Conservation (phyloP, 2,797 vertebrate genomes). For the Neostethus bicornis region DNA sequence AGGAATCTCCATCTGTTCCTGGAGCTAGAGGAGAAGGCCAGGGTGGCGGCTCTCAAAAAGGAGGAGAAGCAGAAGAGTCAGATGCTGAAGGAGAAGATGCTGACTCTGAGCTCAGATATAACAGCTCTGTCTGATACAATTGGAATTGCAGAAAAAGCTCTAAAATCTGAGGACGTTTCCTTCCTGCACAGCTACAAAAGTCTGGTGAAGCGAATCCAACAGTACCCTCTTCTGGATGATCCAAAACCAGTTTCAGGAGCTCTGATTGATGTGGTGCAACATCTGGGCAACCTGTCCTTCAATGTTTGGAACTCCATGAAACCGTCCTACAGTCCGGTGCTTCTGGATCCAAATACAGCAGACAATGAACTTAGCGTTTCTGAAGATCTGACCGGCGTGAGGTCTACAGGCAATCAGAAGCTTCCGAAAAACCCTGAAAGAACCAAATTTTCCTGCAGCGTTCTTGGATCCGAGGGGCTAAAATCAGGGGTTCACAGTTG, state of each 20-base stretch:
- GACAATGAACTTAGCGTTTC: conserved; percentile 30
- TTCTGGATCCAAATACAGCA: conserved; percentile 55
- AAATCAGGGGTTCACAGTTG: conserved; percentile 47
- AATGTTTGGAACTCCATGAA: conserved; percentile 55
- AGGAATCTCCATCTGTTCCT: conserved; percentile 48
- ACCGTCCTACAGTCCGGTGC: conserved; percentile 38
- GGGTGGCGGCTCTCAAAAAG: conserved; percentile 35
- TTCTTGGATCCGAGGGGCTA: conserved; percentile 40
- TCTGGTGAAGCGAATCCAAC: conserved; percentile 26
- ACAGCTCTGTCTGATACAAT: conserved; percentile 29
- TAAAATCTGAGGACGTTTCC: conserved; percentile 35
- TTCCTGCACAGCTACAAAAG: conserved; percentile 44
- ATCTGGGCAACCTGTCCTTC: conserved; percentile 58
- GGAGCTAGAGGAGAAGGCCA: conserved; percentile 37
- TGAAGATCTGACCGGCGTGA: conserved; percentile 32
- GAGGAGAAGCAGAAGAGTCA: conserved; percentile 39
- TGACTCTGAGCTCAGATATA: conserved; percentile 28
- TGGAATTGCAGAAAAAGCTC: conserved; percentile 22
- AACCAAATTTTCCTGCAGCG: conserved; percentile 30
- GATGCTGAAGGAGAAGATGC: conserved; percentile 23
- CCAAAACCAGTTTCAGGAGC: conserved; percentile 33
- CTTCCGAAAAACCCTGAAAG: conserved; percentile 43
- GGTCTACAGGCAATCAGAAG: not conserved
- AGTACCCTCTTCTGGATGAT: conserved; percentile 14
- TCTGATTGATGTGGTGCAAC: conserved; percentile 51